These are phyloP conservation scores for Enchytraeus crypticus DNA, from an alignment of 2,888 invertebrate genomes.

Conservation along the genomic window DNA sequence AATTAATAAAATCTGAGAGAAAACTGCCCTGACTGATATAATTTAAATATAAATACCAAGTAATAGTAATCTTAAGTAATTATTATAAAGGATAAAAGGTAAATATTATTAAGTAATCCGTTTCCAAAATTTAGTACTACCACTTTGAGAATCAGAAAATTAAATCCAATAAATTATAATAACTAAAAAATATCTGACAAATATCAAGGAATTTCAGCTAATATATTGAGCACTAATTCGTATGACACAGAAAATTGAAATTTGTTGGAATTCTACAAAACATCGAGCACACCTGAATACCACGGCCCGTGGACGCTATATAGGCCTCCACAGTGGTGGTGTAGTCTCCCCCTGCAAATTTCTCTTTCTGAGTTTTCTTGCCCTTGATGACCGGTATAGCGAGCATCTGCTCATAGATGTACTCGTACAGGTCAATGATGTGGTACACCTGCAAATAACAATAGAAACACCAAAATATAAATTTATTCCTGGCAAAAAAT, in stretches of 20 bases:
- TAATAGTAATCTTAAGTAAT: no score
- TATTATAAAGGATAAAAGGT: no score
- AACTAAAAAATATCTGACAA: no score
- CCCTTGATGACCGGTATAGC: constrained; percentile 74
- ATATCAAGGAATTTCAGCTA: no score
- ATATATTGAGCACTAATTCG: no score
- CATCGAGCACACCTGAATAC: constrained; percentile 78
- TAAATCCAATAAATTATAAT: no score
- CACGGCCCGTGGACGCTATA: constrained; percentile 83
- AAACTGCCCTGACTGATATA: not conserved
- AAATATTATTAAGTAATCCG: no score
- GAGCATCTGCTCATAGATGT: constrained; percentile 77
- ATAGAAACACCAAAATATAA: not conserved
- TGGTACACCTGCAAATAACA: constrained; percentile 38
- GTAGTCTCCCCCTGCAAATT: constrained; percentile 95
- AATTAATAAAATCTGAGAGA: not conserved
- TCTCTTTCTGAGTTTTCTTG: constrained; percentile 94
- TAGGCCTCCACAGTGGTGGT: constrained; percentile 95
- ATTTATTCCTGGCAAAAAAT: not conserved
- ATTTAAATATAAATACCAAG: no score
- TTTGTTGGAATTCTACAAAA: no score
- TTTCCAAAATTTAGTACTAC: no score
- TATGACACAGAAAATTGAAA: no score
- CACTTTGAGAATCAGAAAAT: no score
- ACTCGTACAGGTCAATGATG: constrained; percentile 71